A percentile compares a stretch with the other conserved stretches of the same genome.
These are phyloP conservation scores for Staurois parvus DNA, from an alignment of 2,797 vertebrate genomes.

Conservation along the genomic window DNA sequence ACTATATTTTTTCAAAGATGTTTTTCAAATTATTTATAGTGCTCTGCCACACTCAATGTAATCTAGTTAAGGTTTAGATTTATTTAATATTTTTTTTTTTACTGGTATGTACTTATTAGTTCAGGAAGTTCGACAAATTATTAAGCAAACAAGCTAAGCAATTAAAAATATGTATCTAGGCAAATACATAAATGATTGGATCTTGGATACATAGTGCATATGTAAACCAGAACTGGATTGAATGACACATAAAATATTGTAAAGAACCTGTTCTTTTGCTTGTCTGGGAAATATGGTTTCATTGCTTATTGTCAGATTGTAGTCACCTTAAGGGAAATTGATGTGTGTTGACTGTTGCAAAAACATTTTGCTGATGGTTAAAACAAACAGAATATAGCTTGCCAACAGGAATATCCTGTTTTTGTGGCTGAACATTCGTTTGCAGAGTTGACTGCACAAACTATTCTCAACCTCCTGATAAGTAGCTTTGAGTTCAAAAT, in stretches of 20 bases:
- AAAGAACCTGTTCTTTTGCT: neutral
- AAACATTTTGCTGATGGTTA: constrained; percentile 73
- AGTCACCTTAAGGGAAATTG: constrained; percentile 41
- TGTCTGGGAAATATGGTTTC: neutral
- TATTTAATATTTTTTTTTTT: neutral
- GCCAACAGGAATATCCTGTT: constrained; percentile 85
- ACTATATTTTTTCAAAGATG: too few species aligned
- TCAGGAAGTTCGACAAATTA: neutral
- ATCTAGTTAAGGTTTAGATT: too few species aligned
- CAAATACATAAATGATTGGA: too few species aligned
- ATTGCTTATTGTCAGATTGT: constrained; percentile 3
- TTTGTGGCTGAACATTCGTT: constrained; percentile 67
- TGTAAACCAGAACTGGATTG: neutral
- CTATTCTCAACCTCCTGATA: constrained; percentile 66
- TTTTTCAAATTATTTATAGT: too few species aligned
- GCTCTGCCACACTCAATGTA: too few species aligned
- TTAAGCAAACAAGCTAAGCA: constrained; percentile 2
- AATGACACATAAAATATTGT: neutral
- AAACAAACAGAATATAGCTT: constrained; percentile 73
- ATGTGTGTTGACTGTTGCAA: constrained; percentile 69
- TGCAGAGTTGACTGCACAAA: constrained; percentile 75
- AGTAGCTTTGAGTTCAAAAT: constrained; percentile 25
- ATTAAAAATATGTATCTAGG: too few species aligned
- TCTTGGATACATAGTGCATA: neutral
- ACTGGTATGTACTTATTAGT: neutral